These are phyloP conservation scores for Cancer borealis DNA, from an alignment of 2,888 invertebrate species.

Conservation along the genomic window DNA sequence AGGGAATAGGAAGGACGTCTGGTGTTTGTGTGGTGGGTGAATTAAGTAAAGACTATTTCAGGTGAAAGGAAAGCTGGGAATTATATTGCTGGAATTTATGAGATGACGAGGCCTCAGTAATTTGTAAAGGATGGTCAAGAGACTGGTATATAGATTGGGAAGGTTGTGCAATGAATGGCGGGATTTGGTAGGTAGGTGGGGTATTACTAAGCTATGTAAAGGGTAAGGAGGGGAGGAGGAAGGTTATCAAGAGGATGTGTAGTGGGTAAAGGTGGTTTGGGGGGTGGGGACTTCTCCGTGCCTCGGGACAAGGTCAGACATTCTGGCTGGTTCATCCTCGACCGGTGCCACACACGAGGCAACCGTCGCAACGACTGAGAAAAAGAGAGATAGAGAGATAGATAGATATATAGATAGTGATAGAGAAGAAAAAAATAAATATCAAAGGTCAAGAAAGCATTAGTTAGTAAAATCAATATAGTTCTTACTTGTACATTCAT, in stretches of 20 bases:
- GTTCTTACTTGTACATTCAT: background rate
- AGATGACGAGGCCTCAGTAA: background rate
- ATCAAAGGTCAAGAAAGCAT: too few relatives aligned
- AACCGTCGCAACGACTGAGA: background rate
- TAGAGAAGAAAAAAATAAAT: background rate
- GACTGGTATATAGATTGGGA: too few relatives aligned
- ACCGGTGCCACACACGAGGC: constrained; percentile 30
- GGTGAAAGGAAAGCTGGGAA: background rate
- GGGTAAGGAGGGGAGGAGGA: background rate
- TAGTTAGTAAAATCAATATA: background rate
- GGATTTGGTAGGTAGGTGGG: background rate
- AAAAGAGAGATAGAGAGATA: constrained; percentile 19
- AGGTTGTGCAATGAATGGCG: too few relatives aligned
- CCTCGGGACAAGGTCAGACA: background rate
- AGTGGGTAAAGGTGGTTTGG: background rate
- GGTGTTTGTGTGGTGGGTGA: background rate
- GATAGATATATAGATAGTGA: constrained; percentile 26
- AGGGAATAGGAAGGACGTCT: background rate
- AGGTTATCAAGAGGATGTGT: background rate
- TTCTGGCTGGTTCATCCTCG: constrained; percentile 2
- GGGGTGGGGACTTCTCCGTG: background rate
- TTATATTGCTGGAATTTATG: background rate
- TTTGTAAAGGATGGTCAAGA: too few relatives aligned
- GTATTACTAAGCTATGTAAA: background rate
- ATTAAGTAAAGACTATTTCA: too few relatives aligned